Percentiles rank a stretch among this genome's conserved stretches.
phyloP scores from a whole-genome alignment of 2,888 invertebrate species.

The Coelinius sp. region DNA sequence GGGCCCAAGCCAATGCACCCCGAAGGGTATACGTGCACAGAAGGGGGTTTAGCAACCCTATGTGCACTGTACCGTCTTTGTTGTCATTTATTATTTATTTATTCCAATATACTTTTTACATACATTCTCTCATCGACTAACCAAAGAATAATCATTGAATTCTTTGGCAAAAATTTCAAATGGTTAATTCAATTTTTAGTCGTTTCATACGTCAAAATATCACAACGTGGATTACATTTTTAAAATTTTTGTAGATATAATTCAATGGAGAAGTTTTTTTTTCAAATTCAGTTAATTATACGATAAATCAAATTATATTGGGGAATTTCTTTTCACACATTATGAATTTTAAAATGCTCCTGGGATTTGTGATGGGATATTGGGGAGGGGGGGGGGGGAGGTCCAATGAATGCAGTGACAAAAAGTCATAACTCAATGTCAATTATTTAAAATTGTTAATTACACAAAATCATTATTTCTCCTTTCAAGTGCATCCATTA shows the following conservation, averaged over 20 bases:
- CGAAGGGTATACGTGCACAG: constrained; percentile 10
- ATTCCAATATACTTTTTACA: neutral
- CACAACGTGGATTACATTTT: constrained; percentile 2
- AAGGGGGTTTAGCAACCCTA: constrained; percentile 20
- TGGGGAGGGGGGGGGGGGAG: neutral
- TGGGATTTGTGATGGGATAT: neutral
- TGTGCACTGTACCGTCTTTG: neutral
- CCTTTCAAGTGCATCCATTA: constrained; percentile 75
- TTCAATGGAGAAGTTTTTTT: constrained; percentile 30
- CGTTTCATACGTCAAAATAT: constrained; percentile 21
- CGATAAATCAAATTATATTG: constrained; percentile 20
- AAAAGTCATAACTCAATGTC: neutral
- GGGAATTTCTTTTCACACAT: neutral
- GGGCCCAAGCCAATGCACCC: constrained; percentile 31
- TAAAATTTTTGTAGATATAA: constrained; percentile 18
- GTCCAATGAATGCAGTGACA: neutral
- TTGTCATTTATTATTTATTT: constrained; percentile 25
- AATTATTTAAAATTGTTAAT: neutral
- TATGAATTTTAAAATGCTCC: constrained; percentile 2
- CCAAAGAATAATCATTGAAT: neutral
- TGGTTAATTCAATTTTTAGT: constrained; percentile 22
- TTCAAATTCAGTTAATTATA: constrained; percentile 31
- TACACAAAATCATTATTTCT: constrained; percentile 60
- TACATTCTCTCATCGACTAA: neutral
- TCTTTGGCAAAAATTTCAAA: neutral